These are phyloP conservation scores for Potamilus streckersoni DNA, from an alignment of 1,140 invertebrate species.

Conservation along the genomic window DNA sequence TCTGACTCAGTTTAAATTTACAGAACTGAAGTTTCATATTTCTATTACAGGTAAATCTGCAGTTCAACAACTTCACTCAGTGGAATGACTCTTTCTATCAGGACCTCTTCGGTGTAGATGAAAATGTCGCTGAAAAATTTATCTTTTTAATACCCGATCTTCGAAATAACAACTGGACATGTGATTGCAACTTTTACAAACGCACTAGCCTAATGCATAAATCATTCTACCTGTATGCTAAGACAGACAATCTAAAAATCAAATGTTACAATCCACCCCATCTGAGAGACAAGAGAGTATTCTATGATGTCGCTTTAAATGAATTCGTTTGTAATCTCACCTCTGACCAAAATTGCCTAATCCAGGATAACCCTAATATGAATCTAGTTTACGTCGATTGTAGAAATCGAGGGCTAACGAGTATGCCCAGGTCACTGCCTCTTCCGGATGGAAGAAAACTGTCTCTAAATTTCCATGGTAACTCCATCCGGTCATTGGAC, in stretches of 20 bases:
- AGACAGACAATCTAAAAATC: slow-evolving; percentile 14
- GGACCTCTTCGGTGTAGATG: too few species aligned
- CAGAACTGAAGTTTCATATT: too few species aligned
- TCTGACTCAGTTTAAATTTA: too few species aligned
- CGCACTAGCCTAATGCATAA: slow-evolving; percentile 12
- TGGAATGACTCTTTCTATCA: too few species aligned
- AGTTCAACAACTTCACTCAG: too few species aligned
- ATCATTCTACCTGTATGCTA: slow-evolving; percentile 28
- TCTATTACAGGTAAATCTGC: too few species aligned
- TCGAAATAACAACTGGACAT: slow-evolving; percentile 22
- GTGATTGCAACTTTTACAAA: slow-evolving; percentile 37
- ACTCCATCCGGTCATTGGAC: slow-evolving; percentile 26
- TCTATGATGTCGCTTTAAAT: slow-evolving; percentile 29
- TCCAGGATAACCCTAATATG: slow-evolving; percentile 33
- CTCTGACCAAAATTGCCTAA: slow-evolving; percentile 25
- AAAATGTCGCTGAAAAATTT: too few species aligned
- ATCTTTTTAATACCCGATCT: slow-evolving; percentile 9
- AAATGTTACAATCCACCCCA: slow-evolving; percentile 29
- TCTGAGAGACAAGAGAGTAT: slow-evolving; percentile 15
- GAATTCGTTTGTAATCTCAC: slow-evolving; percentile 39
- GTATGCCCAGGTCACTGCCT: slow-evolving; percentile 25
- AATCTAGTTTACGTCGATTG: slow-evolving; percentile 33
- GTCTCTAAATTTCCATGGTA: slow-evolving; percentile 29
- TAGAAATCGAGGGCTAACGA: slow-evolving; percentile 11
- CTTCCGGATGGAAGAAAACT: slow-evolving; percentile 14